Evolutionary conservation across 2,888 invertebrate genomes (phyloP).

Genomic region (Phrixothrix hirtus): DNA sequence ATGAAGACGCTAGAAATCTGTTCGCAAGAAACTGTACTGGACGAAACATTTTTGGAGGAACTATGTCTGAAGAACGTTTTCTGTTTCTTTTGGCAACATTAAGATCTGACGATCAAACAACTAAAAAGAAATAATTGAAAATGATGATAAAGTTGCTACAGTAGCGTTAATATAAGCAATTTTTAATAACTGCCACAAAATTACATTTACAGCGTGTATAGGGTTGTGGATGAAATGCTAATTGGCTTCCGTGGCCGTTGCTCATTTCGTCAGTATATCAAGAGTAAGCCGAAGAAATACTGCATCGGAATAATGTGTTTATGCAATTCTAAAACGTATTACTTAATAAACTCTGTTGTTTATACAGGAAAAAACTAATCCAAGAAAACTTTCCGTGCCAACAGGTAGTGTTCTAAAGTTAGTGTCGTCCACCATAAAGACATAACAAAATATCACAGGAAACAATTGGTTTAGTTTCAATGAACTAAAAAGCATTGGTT

Average conservation of each 20-base stretch:
- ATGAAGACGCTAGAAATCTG: conserved; percentile 7
- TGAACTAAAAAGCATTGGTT: not conserved
- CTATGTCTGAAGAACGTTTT: conserved; percentile 9
- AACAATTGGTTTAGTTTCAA: no score
- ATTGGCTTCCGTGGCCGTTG: not conserved
- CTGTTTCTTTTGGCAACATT: conserved; percentile 3
- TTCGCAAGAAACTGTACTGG: conserved; percentile 6
- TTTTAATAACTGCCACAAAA: not conserved
- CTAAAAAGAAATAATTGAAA: conserved; percentile 6
- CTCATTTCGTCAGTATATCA: not conserved
- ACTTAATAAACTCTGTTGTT: no score
- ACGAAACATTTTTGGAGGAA: conserved; percentile 7
- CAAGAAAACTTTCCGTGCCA: not conserved
- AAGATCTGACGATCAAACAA: conserved; percentile 3
- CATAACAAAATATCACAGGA: no score
- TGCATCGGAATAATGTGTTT: no score
- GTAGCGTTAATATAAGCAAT: no score
- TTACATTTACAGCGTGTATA: not conserved
- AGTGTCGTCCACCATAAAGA: no score
- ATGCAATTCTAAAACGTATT: no score
- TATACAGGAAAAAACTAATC: no score
- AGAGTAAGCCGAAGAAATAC: no score
- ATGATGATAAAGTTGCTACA: conserved; percentile 11
- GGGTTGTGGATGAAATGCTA: not conserved
- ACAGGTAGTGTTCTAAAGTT: no score